Evolutionary conservation across 1,140 invertebrate species (phyloP).

Genomic region (Heliconius hermathena): DNA sequence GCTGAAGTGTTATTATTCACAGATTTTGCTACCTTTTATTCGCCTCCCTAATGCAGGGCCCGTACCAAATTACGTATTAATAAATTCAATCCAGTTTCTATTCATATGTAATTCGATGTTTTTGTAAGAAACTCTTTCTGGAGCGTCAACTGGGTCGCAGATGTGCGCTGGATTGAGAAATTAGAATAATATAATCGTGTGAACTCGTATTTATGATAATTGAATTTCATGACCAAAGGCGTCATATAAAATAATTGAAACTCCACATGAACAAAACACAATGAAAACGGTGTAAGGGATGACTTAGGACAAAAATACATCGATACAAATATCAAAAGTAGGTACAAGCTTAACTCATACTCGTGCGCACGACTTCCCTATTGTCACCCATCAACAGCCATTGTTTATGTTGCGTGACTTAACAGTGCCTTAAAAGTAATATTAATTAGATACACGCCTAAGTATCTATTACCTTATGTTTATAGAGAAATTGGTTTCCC

Average conservation of each 20-base stretch:
- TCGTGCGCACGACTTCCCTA: constrained; percentile 64
- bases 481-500: not conserved
- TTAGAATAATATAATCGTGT: constrained; percentile 71
- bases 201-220: constrained; percentile 51
- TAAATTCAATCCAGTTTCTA: constrained; percentile 79
- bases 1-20: constrained; percentile 53
- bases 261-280: not conserved
- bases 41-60: constrained; percentile 70
- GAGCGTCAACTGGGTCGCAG: constrained; percentile 76
- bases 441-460: constrained; percentile 54
- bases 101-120: constrained; percentile 77
- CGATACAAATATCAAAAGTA: constrained; percentile 1
- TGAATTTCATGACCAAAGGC: constrained; percentile 25
- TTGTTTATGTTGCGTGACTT: constrained; percentile 67
- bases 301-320: not conserved
- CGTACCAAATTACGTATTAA: constrained; percentile 78
- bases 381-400: constrained; percentile 58
- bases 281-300: not conserved
- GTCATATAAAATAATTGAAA: not conserved
- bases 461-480: not conserved
- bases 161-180: constrained; percentile 75
- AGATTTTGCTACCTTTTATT: constrained; percentile 73
- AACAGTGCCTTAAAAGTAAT: constrained; percentile 53
- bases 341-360: constrained; percentile 9
- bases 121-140: constrained; percentile 71